These are phyloP conservation scores for Helicoverpa assulta DNA, from an alignment of 2,888 invertebrate species.

Conservation along the genomic window DNA sequence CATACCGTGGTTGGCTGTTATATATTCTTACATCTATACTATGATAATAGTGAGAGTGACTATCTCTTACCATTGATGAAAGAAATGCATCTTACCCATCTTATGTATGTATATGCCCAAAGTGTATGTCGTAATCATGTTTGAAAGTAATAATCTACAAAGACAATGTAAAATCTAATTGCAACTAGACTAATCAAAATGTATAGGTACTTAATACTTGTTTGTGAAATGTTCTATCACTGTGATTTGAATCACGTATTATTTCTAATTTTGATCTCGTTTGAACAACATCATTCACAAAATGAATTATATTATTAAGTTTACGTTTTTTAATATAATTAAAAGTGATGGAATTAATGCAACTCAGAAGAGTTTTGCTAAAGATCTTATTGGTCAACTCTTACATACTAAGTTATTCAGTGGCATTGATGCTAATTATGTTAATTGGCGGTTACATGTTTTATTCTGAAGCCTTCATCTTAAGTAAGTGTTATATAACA, in stretches of 20 bases:
- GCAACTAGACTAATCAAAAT: neutral
- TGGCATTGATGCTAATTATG: slow-evolving; percentile 32
- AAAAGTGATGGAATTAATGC: too few relatives aligned
- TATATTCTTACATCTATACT: neutral
- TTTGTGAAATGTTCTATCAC: too few relatives aligned
- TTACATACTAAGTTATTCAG: neutral
- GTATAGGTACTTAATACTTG: neutral
- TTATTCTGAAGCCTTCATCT: neutral
- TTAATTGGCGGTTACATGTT: slow-evolving; percentile 21
- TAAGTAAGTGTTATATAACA: neutral
- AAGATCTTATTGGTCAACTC: slow-evolving; percentile 1
- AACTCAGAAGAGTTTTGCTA: neutral
- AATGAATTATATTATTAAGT: too few relatives aligned
- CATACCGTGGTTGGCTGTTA: neutral
- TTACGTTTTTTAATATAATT: too few relatives aligned
- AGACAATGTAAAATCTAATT: neutral
- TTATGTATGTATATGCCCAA: neutral
- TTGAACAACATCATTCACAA: too few relatives aligned
- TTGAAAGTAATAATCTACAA: neutral
- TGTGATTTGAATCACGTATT: too few relatives aligned
- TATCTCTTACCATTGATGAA: neutral
- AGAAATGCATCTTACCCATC: neutral
- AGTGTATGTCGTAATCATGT: neutral
- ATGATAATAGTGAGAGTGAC: neutral
- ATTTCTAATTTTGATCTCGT: too few relatives aligned